Evolutionary conservation across 1,140 invertebrate genomes (phyloP).

Genomic region (Oryctes rhinoceros): DNA sequence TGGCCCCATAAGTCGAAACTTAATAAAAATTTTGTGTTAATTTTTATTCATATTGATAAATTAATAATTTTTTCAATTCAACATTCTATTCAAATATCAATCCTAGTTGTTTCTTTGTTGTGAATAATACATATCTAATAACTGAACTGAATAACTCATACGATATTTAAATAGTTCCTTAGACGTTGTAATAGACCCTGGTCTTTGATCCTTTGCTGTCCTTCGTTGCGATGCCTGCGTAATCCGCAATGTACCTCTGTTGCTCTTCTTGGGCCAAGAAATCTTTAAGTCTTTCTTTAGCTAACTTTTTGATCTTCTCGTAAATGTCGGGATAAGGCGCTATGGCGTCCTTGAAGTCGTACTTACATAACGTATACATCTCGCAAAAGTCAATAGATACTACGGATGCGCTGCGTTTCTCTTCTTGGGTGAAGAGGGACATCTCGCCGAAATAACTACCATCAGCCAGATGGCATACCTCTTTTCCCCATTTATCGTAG

Average conservation of each 20-base stretch:
- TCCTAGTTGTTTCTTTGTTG: too few species aligned
- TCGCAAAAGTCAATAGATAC: constrained; percentile 67
- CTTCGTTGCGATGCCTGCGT: not conserved
- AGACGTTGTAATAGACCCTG: not conserved
- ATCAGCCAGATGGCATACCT: constrained; percentile 60
- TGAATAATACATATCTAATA: too few species aligned
- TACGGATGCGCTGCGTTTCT: constrained; percentile 63
- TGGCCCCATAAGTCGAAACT: too few species aligned
- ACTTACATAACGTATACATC: constrained; percentile 61
- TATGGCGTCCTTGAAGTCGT: constrained; percentile 59
- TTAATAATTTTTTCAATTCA: too few species aligned
- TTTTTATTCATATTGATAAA: too few species aligned
- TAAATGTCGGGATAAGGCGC: constrained; percentile 45
- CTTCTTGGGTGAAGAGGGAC: constrained; percentile 63
- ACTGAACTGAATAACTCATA: too few species aligned
- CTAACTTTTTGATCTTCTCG: constrained; percentile 43
- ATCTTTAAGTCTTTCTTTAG: constrained; percentile 43
- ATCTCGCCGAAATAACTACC: constrained; percentile 55
- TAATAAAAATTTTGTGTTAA: too few species aligned
- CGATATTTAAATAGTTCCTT: not conserved
- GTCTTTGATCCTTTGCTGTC: not conserved
- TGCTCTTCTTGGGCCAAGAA: not conserved
- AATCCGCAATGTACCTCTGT: not conserved
- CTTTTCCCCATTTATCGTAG: constrained; percentile 65
- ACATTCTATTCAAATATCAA: too few species aligned